Evolutionary conservation across 2,888 invertebrate genomes (phyloP), one percentile per base, ranked within the genome.

Genomic region (Lithophane ornitopus): DNA sequence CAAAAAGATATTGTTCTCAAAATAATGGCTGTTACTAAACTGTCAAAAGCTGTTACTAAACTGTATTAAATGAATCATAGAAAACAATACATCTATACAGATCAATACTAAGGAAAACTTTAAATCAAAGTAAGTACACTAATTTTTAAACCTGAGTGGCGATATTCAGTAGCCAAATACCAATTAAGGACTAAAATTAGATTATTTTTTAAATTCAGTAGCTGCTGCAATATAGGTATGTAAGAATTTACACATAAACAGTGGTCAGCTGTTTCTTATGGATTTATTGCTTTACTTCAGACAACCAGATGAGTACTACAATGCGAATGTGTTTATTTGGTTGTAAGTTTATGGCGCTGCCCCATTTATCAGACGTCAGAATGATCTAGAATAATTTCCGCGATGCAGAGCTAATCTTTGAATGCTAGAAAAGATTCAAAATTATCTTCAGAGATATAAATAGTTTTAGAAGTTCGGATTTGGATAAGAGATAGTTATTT

Each of bases 251-350:
- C 26, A 75, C 59, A 54, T 41, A 75, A 63, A 75, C 67, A 28
- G 34, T 26, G 19, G 26, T 70, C 26, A 70, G 65, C 73, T 79
- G 74, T 61, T 74, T 62, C 34, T 69, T 14, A 14, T 19, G 9
- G 16, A 63, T 70, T 80, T 80, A 68, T 68, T 69, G 46, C 34
- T n/a, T 22, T 44, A 41, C 56, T 66, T 61, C 49, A 44, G 68
- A 52, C 76, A 72, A 80, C 71, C 65, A 76, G 76, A 69, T 49
- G 59, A 80, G 9, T 34, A 71, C 76, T 72, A 49, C 34, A 61
- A 71, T 59, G 59, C 65, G 56, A 41, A 70, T 72, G 26, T 75
- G 61, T 76, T 81, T 80, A 69, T 71, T 68, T 62, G 22, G 44
- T 52, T 59, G 58, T n/a, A 65, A 52, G n/a, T 34, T 9, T 34